Evolutionary conservation across 1,140 invertebrate species (phyloP), one percentile per base, ranked within the genome.

Genomic region (Doryteuthis pealeii): DNA sequence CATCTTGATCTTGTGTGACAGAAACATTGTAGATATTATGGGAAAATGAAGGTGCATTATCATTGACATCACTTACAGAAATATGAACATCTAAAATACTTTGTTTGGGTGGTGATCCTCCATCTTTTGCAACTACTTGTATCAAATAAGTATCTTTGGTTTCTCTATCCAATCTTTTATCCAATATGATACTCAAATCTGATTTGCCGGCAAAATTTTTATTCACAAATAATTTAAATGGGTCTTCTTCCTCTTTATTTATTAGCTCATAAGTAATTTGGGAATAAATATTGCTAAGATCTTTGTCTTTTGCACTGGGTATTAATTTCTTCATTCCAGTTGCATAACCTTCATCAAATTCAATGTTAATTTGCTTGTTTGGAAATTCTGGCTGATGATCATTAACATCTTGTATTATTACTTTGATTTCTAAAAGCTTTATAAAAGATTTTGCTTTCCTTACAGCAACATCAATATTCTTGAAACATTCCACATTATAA

Each of bases 111-210:
- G 70, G 35, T 18, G n/a, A 40, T 31, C 76, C 76, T 18, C 26
- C n/a, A 70, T 77, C 76, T 74, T 70, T 40, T 0, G 93, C 94
- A 10, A 93, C 94, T 32, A 98, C 89, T 32, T 92, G 92, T 30
- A 98, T 80, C 77, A 92, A 92, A 82, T 96, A 97, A 65, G 88
- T 87, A 1, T 92, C 87, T 14, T 92, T 87, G 5, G 91, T 92
- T 89, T 98, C 96, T 76, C 95, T 89, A 84, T 98, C 96, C 35
- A 97, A 43, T 28, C 40, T 28, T 35, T 77, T 30, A 22, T 80
- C 80, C 31, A 84, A 70, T 66, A 82, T 74, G 49, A 86, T 77
- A 12, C 74, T 79, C 0, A 86, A 72, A 62, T 79, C 78, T 2
- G 81, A 80, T 26, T 74, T 79, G 14, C 83, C 82, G 71, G 81